These are phyloP conservation scores for Macropodus opercularis DNA, from an alignment of 2,797 vertebrate genomes.

Conservation along the genomic window DNA sequence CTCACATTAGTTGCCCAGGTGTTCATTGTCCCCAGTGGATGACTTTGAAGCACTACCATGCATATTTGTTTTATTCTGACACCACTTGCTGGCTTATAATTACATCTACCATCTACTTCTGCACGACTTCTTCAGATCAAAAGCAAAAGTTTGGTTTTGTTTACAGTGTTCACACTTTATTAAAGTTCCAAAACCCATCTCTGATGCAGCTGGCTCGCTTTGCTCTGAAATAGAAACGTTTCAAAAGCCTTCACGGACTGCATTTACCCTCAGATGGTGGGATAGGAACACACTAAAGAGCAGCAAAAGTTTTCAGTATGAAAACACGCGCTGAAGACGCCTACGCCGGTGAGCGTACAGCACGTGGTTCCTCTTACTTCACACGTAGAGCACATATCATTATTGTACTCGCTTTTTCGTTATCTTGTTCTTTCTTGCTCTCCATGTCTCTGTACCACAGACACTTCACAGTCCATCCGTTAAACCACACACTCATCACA, in stretches of 20 bases:
- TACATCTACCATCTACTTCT: background rate
- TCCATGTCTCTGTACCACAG: conserved; percentile 22
- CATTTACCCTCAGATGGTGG: background rate
- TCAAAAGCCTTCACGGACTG: background rate
- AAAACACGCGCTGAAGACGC: background rate
- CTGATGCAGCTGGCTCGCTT: background rate
- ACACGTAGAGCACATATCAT: background rate
- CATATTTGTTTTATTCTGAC: background rate
- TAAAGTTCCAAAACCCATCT: background rate
- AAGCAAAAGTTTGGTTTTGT: background rate
- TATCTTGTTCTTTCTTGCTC: conserved; percentile 38
- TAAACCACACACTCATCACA: conserved; percentile 58
- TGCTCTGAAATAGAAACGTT: background rate
- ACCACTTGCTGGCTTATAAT: background rate
- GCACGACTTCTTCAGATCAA: background rate
- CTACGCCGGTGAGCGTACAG: background rate
- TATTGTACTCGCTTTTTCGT: conserved; percentile 9
- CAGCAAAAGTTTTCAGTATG: background rate
- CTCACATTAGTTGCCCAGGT: too few relatives aligned
- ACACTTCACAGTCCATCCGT: conserved; percentile 57
- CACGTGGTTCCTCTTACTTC: background rate
- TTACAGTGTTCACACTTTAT: background rate
- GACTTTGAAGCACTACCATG: too few relatives aligned
- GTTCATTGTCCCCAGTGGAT: background rate
- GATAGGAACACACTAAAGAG: background rate